phyloP scores from a whole-genome alignment of 2,113 vertebrate species.

The Aldabrachelys gigantea region DNA sequence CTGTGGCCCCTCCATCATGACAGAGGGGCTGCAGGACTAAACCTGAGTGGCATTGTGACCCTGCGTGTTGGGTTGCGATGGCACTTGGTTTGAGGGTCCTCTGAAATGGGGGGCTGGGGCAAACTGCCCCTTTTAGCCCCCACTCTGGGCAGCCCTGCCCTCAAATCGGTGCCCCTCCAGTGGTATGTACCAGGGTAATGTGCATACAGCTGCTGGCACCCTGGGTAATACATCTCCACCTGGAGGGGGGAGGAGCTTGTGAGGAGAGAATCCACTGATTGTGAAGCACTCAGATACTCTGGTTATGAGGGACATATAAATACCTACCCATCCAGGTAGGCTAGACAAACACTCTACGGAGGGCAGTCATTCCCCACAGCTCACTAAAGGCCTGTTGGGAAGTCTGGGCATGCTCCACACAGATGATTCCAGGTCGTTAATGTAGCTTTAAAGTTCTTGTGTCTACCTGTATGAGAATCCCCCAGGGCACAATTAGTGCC shows the following conservation, averaged over 20 bases:
- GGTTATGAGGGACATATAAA: background rate
- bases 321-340: background rate
- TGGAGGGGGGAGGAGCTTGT: background rate
- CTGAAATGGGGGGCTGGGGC: background rate
- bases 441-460: background rate
- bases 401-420: background rate
- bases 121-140: background rate
- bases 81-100: background rate
- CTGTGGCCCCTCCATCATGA: background rate
- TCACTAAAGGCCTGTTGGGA: background rate
- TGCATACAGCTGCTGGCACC: background rate
- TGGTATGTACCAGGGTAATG: too few species aligned
- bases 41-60: background rate
- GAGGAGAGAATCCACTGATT: background rate
- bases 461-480: background rate
- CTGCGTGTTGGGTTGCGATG: background rate
- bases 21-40: background rate
- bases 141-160: background rate
- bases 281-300: background rate
- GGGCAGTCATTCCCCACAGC: background rate
- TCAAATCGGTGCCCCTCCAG: background rate
- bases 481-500: background rate
- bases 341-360: background rate
- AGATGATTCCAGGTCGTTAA: background rate
- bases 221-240: background rate